Conservation (phyloP, 2,113 vertebrate genomes). For the Forbesichthys papilliferus region DNA sequence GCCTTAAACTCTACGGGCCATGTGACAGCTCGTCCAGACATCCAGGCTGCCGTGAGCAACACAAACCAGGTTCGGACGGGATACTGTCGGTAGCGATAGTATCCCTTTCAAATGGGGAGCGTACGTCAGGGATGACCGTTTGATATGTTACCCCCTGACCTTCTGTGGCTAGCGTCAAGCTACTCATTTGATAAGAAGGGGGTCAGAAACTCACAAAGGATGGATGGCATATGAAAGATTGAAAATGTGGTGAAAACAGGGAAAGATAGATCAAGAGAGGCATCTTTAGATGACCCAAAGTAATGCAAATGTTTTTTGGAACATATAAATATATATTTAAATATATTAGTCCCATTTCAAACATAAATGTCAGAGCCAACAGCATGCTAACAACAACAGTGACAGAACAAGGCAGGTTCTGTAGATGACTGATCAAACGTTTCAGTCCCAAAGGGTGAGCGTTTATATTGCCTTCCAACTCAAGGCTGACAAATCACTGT, state of each 20-base stretch:
- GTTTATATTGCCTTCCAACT: background rate
- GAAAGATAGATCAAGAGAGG: background rate
- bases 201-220: background rate
- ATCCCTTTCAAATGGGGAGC: conserved; percentile 35
- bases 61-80: conserved; percentile 60
- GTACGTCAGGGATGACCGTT: conserved; percentile 25
- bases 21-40: conserved; percentile 51
- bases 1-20: conserved; percentile 46
- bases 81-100: conserved; percentile 53
- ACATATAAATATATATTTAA: background rate
- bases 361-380: background rate
- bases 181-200: conserved; percentile 36
- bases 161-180: conserved; percentile 18
- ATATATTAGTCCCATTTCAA: conserved; percentile 18
- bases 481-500: conserved; percentile 6
- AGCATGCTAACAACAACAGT: conserved; percentile 7
- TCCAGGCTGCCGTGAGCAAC: conserved; percentile 62
- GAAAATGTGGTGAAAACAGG: background rate
- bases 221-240: conserved; percentile 39
- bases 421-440: conserved; percentile 30
- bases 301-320: background rate
- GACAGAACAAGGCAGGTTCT: conserved; percentile 34
- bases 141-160: conserved; percentile 18
- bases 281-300: background rate
- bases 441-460: background rate